Percentiles rank a stretch among this genome's conserved stretches.
Evolutionary conservation across 1,140 invertebrate species (phyloP).

Genomic region (Zaprionus nigranus): DNA sequence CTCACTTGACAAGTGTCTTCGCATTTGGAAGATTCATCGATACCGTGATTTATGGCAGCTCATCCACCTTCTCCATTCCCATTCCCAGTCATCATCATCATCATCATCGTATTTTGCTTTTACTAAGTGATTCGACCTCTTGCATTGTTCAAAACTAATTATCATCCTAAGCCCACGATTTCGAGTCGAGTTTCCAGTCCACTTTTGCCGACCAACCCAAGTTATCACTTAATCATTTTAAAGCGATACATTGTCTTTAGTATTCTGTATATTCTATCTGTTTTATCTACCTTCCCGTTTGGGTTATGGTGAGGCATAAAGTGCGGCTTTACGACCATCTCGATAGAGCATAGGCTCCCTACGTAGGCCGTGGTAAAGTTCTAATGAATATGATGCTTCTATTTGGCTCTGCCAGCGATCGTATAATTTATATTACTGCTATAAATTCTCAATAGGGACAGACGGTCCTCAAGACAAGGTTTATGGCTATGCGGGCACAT

Average conservation of each 20-base stretch:
- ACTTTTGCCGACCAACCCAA: constrained; percentile 37
- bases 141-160: constrained; percentile 64
- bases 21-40: constrained; percentile 34
- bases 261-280: constrained; percentile 9
- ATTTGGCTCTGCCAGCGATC: background rate
- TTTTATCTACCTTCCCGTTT: constrained; percentile 15
- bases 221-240: constrained; percentile 72
- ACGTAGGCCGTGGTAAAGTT: constrained; percentile 17
- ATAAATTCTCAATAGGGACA: constrained; percentile 12
- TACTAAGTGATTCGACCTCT: constrained; percentile 26
- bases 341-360: background rate
- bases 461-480: background rate
- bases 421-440: background rate
- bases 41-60: constrained; percentile 63
- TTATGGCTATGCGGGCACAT: background rate
- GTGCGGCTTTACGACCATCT: constrained; percentile 21
- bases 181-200: constrained; percentile 19
- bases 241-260: constrained; percentile 22
- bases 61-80: constrained; percentile 3
- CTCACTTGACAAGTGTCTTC: constrained; percentile 61
- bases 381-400: constrained; percentile 44
- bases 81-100: constrained; percentile 25
- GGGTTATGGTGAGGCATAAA: constrained; percentile 45
- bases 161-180: constrained; percentile 52
- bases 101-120: constrained; percentile 2